phyloP scores from a whole-genome alignment of 2,113 vertebrate species.

The Hippocampus guttulatus region DNA sequence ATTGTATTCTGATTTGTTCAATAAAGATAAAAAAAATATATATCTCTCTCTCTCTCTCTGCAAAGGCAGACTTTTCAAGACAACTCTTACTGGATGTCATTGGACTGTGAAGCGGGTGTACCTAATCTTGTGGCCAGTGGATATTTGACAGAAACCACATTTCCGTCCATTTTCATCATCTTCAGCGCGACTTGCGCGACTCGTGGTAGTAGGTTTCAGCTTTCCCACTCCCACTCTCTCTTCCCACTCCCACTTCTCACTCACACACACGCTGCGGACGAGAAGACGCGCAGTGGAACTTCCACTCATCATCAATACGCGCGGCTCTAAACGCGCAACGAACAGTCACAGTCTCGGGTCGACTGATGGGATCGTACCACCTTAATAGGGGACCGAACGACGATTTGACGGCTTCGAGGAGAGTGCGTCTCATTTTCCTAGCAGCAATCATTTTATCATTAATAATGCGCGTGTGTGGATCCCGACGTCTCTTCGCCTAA shows the following conservation, averaged over 20 bases:
- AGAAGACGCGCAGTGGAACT: conserved; percentile 42
- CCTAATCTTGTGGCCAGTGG: background rate
- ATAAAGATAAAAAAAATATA: too few relatives aligned
- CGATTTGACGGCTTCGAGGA: conserved; percentile 7
- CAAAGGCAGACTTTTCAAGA: background rate
- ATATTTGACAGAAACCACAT: background rate
- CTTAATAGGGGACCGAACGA: conserved; percentile 5
- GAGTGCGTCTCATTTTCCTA: background rate
- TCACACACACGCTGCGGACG: conserved; percentile 17
- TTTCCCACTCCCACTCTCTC: background rate
- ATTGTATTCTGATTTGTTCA: too few relatives aligned
- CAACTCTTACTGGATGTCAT: background rate
- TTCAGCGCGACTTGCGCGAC: background rate
- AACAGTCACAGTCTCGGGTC: background rate
- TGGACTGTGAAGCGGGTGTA: background rate
- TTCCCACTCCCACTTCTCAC: background rate
- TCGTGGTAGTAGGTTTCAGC: background rate
- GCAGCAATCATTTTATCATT: background rate
- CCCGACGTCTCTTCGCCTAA: conserved; percentile 28
- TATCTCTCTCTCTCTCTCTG: too few relatives aligned
- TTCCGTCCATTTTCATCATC: background rate
- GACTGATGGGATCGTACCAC: conserved; percentile 38
- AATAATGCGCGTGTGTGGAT: conserved; percentile 22
- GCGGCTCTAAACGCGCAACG: background rate
- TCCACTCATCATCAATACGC: conserved; percentile 22